Conservation (phyloP, 2,797 vertebrate species). For the Eutrigla gurnardus region DNA sequence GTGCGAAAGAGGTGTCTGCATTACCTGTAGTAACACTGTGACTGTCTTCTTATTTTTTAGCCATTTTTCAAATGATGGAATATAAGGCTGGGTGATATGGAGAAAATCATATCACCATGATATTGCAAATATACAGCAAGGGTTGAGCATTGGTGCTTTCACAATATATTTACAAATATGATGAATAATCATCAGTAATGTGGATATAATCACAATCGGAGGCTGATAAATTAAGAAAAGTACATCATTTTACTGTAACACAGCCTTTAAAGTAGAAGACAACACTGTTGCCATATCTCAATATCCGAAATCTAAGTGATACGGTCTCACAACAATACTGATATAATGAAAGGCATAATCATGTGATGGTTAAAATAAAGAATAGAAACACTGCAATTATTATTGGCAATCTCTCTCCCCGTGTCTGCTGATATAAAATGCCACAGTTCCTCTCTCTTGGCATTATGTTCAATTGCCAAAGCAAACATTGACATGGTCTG, state of each 20-base stretch:
- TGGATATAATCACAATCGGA: background rate
- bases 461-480: conserved; percentile 45
- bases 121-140: background rate
- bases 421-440: conserved; percentile 39
- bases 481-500: conserved; percentile 56
- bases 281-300: background rate
- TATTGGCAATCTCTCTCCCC: conserved; percentile 1
- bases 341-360: background rate
- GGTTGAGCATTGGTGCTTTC: background rate
- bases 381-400: conserved; percentile 5
- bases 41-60: background rate
- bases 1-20: background rate
- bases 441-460: conserved; percentile 30
- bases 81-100: background rate
- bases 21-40: background rate
- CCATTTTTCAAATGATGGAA: background rate
- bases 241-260: too few relatives aligned
- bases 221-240: too few relatives aligned
- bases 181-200: background rate
- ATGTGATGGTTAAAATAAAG: background rate
- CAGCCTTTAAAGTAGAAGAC: background rate
- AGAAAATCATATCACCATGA: background rate
- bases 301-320: background rate
- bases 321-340: background rate
- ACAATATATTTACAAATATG: background rate